Base-by-base conservation (phyloP, 2,797 vertebrate genomes). In the Oryzias dopingdopingensis region DNA sequence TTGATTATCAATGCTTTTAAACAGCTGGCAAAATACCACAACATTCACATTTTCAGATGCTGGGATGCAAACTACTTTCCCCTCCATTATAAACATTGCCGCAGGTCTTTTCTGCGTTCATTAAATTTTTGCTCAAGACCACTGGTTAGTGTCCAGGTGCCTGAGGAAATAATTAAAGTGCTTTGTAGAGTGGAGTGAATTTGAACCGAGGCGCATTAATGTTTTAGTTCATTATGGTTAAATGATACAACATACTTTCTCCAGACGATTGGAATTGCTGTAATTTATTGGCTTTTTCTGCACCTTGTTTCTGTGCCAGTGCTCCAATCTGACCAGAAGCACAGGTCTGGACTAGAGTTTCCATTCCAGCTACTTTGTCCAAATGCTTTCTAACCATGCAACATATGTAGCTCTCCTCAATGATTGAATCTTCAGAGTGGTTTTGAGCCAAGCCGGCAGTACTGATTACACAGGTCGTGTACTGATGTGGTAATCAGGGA, bases 91-190 rank as follows among this genome's bases (percentile, higher is more conserved):
- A 45, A 29, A 15, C 18, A 45, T 56, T 45, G 24, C 53, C 17
- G n/a, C 10, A 20, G 42, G 42, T 14, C 42, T 17, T 20, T 32
- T 55, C 45, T 32, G 16, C 32, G 53, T 42, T 45, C 5, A 43
- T 56, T 44, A 29, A 20, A 56, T 32, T 18, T 44, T 26, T 29
- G 42, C 42, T 55, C 23, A 12, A 13, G 40, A 55, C 16, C 42
- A 37, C 43, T 29, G 43, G 24, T 46, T 56, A 56, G 13, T 56
- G 16, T 37, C 26, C 16, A 29, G 43, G 54, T 16, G 43, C 54
- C 43, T 37, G 4, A 37, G 26, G 43, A 56, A 56, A 46, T 56
- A 56, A 46, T 46, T 45, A 46, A 46, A 56, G 18, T 37, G 53
- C n/a, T 46, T 56, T 56, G 14, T 16, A 18, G 16, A 46, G 14